Base-by-base conservation (phyloP, 2,888 invertebrate species). In the Ligdia adustata region DNA sequence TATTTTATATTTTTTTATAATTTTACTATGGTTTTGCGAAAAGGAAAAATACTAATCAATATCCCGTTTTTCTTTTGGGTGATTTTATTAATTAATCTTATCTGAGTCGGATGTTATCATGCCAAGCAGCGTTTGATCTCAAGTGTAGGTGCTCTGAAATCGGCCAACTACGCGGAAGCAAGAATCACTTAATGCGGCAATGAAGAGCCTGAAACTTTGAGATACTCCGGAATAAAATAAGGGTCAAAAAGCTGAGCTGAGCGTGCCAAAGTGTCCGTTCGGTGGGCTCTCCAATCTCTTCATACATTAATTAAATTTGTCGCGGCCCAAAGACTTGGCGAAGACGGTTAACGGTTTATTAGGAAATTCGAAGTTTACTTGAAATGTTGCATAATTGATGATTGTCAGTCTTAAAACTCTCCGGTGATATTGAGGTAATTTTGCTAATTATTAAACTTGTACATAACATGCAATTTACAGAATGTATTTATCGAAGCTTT, bases 191-290 rank as follows among this genome's bases (percentile, higher is more conserved):
- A 51, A 53, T 35, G 16, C 9, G 40, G 39, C 46, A 38, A 52
- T 55, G 51, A 44, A 55, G 57, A 39, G 46, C 31, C 26, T 46
- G 40, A 53, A 56, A 50, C 50, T 55, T 46, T 39, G 40, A 24
- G 57, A 31, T 42, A 48, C 64, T 65, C 52, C 44, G 55, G 43
- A 56, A 51, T 48, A 56, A 70, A 22, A 62, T 61, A 60, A 52
- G 52, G 64, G 67, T 61, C 59, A 60, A 69, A 62, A 67, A 58
- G 54, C 49, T 57, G 46, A 27, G 49, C 61, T 51, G 44, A 49
- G 46, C 64, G 59, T 64, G 61, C 58, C 35, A 33, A 55, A 69
- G 66, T 63, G 55, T 54, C 49, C 31, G 47, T 14, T 27, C 11
- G n/a, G 50, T 22, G 13, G 9, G 22, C 37, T 39, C 27, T 42